A percentile compares a stretch with the other conserved stretches of the same genome.
phyloP scores from a whole-genome alignment of 1,140 invertebrate genomes.

The Archegozetes longisetosus region DNA sequence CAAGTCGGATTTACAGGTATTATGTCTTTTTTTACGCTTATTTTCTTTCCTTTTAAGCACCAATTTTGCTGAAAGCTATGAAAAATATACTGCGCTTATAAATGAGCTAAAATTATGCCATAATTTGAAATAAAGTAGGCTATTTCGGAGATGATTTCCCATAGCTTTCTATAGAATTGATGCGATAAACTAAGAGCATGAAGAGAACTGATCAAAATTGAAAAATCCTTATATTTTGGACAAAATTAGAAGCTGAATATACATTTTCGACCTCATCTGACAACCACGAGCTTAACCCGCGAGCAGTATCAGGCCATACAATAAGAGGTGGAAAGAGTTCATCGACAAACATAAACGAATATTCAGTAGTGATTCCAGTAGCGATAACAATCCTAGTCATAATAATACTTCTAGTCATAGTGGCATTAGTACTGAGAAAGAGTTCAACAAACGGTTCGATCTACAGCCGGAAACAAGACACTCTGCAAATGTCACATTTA shows the following conservation, averaged over 20 bases:
- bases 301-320: not conserved
- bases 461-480: not conserved
- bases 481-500: not conserved
- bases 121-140: too few species aligned
- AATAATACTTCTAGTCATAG: not conserved
- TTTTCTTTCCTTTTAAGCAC: not conserved
- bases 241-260: not conserved
- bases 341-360: not conserved
- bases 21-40: constrained; percentile 47
- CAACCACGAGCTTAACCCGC: not conserved
- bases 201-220: not conserved
- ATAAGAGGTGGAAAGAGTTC: not conserved
- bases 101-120: too few species aligned
- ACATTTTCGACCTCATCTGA: not conserved
- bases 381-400: not conserved
- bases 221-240: not conserved
- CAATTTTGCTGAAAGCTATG: too few species aligned
- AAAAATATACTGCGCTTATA: too few species aligned
- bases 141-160: too few species aligned
- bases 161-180: too few species aligned
- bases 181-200: too few species aligned
- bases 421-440: not conserved
- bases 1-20: constrained; percentile 32
- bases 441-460: not conserved
- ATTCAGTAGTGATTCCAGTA: not conserved